phyloP scores from a whole-genome alignment of 2,113 vertebrate species.

The Phoxinus phoxinus region DNA sequence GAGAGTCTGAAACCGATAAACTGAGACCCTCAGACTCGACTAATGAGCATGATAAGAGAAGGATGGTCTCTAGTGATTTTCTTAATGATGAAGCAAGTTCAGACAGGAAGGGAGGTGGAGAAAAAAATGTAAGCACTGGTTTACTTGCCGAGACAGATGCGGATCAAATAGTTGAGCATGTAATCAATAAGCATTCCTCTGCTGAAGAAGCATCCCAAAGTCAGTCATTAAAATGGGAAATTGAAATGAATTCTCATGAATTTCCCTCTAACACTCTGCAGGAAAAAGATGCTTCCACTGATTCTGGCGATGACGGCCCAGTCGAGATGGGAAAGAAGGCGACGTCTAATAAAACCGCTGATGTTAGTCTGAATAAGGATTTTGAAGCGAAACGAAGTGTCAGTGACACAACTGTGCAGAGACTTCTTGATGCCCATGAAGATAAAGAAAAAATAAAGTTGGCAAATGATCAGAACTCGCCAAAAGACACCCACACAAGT shows the following conservation, averaged over 20 bases:
- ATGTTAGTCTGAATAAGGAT: not conserved
- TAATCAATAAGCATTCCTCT: not conserved
- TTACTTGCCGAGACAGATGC: not conserved
- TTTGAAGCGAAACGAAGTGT: not conserved
- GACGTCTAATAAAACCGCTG: not conserved
- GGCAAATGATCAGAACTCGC: not conserved
- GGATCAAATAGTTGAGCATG: not conserved
- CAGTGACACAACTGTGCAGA: not conserved
- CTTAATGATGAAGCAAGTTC: conserved; percentile 15
- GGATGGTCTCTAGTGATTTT: not conserved
- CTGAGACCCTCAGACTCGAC: not conserved
- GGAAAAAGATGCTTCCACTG: not conserved
- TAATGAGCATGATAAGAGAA: conserved; percentile 5
- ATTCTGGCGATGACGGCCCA: not conserved
- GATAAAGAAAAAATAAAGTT: not conserved
- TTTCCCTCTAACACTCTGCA: conserved; percentile 4
- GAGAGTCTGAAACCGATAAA: not conserved
- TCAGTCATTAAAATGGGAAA: conserved; percentile 13
- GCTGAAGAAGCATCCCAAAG: conserved; percentile 4
- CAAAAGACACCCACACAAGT: not conserved
- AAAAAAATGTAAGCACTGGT: not conserved
- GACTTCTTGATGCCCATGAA: not conserved
- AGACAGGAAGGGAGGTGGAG: conserved; percentile 24
- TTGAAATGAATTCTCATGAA: conserved; percentile 26
- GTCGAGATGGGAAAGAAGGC: conserved; percentile 25